A percentile compares a stretch with the other conserved stretches of the same genome.
phyloP scores from a whole-genome alignment of 1,140 invertebrate species.

The Dendroctonus ponderosae region DNA sequence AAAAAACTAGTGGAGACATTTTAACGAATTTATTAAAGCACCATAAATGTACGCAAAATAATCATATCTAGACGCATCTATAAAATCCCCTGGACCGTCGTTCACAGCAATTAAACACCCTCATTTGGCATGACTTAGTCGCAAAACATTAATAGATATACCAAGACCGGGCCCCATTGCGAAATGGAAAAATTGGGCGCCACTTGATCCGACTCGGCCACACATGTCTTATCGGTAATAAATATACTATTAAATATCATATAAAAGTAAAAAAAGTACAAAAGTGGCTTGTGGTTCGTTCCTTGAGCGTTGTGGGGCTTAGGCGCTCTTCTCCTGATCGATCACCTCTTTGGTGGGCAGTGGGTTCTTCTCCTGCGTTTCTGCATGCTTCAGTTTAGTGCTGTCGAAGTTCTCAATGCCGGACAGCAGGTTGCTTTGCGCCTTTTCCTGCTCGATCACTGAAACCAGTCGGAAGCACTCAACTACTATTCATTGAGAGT shows the following conservation, averaged over 20 bases:
- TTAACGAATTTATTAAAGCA: constrained; percentile 44
- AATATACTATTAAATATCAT: constrained; percentile 42
- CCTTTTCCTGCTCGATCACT: constrained; percentile 87
- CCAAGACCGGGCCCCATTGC: background rate
- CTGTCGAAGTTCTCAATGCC: constrained; percentile 87
- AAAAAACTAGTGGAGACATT: constrained; percentile 3
- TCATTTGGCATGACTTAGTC: constrained; percentile 13
- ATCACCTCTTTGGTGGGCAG: constrained; percentile 77
- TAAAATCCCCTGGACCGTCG: constrained; percentile 18
- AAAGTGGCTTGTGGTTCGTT: constrained; percentile 31
- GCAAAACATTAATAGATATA: constrained; percentile 30
- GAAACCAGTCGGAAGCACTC: constrained; percentile 44
- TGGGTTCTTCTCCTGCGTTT: constrained; percentile 87
- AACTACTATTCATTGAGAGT: background rate
- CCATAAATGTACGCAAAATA: constrained; percentile 45
- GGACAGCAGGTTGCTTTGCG: constrained; percentile 78
- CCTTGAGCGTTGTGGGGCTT: constrained; percentile 33
- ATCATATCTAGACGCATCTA: constrained; percentile 24
- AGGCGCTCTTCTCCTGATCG: constrained; percentile 64
- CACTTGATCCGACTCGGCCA: constrained; percentile 3
- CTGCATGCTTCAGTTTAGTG: constrained; percentile 81
- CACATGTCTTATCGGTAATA: constrained; percentile 35
- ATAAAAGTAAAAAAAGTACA: constrained; percentile 48
- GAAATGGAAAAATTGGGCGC: background rate
- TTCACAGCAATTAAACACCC: constrained; percentile 28